Base-by-base conservation (phyloP, 1,140 invertebrate species). In the Schlechtendalia chinensis region DNA sequence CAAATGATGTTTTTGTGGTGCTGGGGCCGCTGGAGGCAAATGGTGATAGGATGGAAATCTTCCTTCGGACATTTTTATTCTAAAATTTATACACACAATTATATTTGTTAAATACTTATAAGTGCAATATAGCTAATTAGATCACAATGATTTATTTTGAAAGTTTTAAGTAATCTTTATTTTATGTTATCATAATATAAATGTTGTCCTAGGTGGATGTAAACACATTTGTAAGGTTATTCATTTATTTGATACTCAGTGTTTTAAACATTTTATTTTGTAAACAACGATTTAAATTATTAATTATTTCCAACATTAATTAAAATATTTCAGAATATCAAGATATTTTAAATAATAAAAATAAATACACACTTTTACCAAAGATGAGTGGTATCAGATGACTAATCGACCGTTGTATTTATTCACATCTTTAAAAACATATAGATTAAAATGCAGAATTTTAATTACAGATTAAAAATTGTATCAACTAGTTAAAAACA, bases 41-140 rank as follows among this genome's bases (percentile, higher is more conserved):
- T 81, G 79, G 32, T 80, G 71, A 54, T 58, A 81, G n/a, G 81
- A 71, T 63, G 81, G 81, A 74, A 74, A 81, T 53, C 71, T 72
- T 74, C 81, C 81, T 29, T 74, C 81, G 45, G 81, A 81, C 81
- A 81, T 81, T 56, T 74, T 81, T 50, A 29, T 47, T 71, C 45
- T 59, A 75, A 71, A 63, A 61, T 81, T 29, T 81, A 22, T 71
- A 54, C 10, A 53, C n/a, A 11, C 19, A 54, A 54, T 74, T 19
- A 54, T 54, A 12, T 24, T 29, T 53, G 17, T 67, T 10, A 50
- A 12, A 50, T 11, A 39, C 29, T 65, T 39, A 65, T 65, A 0
- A n/a, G 27, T 61, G 61, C 3, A 1, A 63, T 63, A 63, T 63
- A 29, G 10, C 27, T 32, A 19, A 32, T 32, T 32, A 63, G 17